Percentiles rank a stretch among this genome's conserved stretches.
Conservation (phyloP, 2,888 invertebrate species). For the Chouioia cunea region DNA sequence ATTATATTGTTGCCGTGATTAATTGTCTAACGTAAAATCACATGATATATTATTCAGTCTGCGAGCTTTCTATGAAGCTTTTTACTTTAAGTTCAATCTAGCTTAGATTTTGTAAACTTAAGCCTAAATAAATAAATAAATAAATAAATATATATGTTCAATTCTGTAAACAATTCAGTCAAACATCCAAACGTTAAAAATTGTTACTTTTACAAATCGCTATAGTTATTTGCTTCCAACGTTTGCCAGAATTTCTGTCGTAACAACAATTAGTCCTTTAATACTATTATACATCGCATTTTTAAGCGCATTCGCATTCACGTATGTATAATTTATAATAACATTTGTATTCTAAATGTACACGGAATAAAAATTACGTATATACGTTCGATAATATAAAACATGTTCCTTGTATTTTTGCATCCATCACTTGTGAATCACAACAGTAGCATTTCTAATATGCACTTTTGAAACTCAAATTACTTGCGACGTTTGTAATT, state of each 20-base stretch:
- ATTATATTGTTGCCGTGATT: constrained; percentile 1
- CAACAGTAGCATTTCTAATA: no score
- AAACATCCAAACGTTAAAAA: not conserved
- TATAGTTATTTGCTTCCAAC: no score
- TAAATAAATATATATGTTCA: constrained; percentile 2
- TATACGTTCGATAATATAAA: constrained; percentile 11
- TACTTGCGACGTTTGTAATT: no score
- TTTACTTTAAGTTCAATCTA: constrained; percentile 13
- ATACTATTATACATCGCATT: constrained; percentile 23
- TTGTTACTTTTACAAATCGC: not conserved
- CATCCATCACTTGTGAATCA: no score
- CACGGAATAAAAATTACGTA: constrained; percentile 35
- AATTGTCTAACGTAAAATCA: not conserved
- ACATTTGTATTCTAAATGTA: constrained; percentile 41
- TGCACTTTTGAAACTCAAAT: no score
- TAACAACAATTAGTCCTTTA: constrained; percentile 4
- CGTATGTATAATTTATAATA: constrained; percentile 23
- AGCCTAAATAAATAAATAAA: not conserved
- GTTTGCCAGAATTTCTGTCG: not conserved
- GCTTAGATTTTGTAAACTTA: not conserved
- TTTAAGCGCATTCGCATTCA: constrained; percentile 26
- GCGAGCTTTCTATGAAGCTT: constrained; percentile 19
- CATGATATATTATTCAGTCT: not conserved
- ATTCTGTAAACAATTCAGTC: not conserved
- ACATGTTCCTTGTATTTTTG: no score